A percentile compares a stretch with the other conserved stretches of the same genome.
Evolutionary conservation across 2,113 vertebrate species (phyloP).

Genomic region (Gorilla gorilla): DNA sequence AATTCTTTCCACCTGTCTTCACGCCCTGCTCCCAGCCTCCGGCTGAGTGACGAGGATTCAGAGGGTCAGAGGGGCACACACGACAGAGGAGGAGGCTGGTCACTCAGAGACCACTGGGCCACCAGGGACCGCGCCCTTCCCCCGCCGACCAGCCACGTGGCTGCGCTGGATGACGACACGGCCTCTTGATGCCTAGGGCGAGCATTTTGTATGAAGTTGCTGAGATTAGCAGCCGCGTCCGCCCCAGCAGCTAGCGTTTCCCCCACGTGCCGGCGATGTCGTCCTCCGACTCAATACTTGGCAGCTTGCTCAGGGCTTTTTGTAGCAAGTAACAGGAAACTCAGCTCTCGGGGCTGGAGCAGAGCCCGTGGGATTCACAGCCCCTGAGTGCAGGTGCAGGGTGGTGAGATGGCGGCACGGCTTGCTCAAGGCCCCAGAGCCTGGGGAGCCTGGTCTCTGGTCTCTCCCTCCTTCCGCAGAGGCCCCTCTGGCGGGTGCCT

Average conservation of each 20-base stretch:
- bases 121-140: not conserved
- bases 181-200: not conserved
- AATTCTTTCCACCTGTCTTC: not conserved
- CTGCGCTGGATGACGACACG: not conserved
- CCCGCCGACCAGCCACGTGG: too few relatives aligned
- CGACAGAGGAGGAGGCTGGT: too few relatives aligned
- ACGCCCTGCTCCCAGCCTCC: not conserved
- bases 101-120: not conserved
- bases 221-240: not conserved
- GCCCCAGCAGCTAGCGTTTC: too few relatives aligned
- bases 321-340: not conserved
- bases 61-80: not conserved
- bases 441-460: not conserved
- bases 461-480: not conserved
- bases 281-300: not conserved
- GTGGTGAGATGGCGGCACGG: rapidly evolving
- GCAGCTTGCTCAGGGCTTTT: not conserved
- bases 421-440: not conserved
- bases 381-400: not conserved
- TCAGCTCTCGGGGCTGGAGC: not conserved
- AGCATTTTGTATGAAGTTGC: not conserved
- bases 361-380: not conserved
- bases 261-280: not conserved
- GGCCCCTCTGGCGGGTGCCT: not conserved
- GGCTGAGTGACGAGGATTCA: not conserved